phyloP scores from a whole-genome alignment of 2,888 invertebrate genomes.

The Drymonia ruficornis region DNA sequence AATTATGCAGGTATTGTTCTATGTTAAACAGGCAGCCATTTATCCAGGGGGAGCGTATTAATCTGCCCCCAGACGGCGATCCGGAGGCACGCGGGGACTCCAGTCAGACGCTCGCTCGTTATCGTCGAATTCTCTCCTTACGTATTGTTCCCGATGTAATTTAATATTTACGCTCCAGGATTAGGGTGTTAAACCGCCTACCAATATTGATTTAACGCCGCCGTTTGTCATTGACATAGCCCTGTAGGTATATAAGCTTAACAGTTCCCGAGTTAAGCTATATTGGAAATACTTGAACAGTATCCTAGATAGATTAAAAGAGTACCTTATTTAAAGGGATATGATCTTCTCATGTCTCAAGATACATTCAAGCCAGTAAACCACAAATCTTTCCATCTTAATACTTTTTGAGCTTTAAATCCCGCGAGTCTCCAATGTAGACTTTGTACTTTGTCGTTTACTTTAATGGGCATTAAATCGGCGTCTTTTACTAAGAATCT shows the following conservation, averaged over 20 bases:
- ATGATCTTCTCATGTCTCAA: too few species aligned
- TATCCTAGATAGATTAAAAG: too few species aligned
- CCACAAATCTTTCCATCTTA: too few species aligned
- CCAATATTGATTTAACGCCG: conserved; percentile 38
- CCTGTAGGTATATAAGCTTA: conserved; percentile 18
- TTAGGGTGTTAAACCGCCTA: conserved; percentile 30
- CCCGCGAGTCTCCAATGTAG: neutral
- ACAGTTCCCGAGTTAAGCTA: conserved; percentile 31
- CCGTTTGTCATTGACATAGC: conserved; percentile 27
- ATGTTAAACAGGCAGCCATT: conserved; percentile 13
- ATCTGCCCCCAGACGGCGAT: conserved; percentile 51
- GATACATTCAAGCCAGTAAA: too few species aligned
- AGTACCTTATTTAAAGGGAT: too few species aligned
- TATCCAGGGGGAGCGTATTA: conserved; percentile 54
- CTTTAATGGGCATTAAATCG: neutral
- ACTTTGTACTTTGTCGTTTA: neutral
- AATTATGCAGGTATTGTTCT: conserved; percentile 29
- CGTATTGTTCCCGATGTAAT: conserved; percentile 33
- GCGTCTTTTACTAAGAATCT: neutral
- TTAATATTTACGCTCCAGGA: conserved; percentile 44
- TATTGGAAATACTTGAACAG: conserved; percentile 23
- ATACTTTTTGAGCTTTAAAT: too few species aligned
- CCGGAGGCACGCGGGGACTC: conserved; percentile 29
- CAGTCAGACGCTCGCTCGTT: conserved; percentile 29
- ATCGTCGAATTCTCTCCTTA: conserved; percentile 30